Evolutionary conservation across 2,888 invertebrate genomes (phyloP).

Genomic region (Alentia gelatinosa): DNA sequence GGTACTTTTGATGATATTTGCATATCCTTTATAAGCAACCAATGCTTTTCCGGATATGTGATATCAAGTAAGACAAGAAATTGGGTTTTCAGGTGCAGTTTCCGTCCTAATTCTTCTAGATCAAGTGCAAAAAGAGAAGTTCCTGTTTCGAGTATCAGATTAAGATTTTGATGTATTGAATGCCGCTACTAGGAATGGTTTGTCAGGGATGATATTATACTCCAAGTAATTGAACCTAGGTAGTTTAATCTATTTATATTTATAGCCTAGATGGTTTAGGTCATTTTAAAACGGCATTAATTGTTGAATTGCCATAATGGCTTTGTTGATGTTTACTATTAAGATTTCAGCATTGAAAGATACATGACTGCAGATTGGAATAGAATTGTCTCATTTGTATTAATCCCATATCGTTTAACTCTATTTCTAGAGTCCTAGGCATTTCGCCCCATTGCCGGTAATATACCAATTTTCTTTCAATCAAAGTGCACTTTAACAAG

Average conservation of each 20-base stretch:
- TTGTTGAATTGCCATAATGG: not conserved
- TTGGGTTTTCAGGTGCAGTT: not conserved
- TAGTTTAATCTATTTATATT: too few relatives aligned
- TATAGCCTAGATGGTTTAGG: not conserved
- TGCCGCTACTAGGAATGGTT: too few relatives aligned
- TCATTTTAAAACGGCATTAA: not conserved
- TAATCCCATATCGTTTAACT: not conserved
- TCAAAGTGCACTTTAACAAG: not conserved
- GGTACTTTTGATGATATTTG: not conserved
- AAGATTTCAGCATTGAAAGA: not conserved
- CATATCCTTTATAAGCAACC: not conserved
- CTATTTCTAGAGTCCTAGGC: not conserved
- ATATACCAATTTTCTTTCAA: not conserved
- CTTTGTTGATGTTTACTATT: not conserved
- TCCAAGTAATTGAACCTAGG: too few relatives aligned
- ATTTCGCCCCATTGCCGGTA: not conserved
- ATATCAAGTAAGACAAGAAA: not conserved
- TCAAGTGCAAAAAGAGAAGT: too few relatives aligned
- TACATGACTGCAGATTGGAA: not conserved
- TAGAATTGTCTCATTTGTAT: not conserved
- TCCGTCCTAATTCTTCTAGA: too few relatives aligned
- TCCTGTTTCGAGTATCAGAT: too few relatives aligned
- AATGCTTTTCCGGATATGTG: not conserved
- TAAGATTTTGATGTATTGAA: too few relatives aligned
- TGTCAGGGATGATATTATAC: too few relatives aligned